phyloP scores from a whole-genome alignment of 2,888 invertebrate genomes.

The Ariolimax columbianus region DNA sequence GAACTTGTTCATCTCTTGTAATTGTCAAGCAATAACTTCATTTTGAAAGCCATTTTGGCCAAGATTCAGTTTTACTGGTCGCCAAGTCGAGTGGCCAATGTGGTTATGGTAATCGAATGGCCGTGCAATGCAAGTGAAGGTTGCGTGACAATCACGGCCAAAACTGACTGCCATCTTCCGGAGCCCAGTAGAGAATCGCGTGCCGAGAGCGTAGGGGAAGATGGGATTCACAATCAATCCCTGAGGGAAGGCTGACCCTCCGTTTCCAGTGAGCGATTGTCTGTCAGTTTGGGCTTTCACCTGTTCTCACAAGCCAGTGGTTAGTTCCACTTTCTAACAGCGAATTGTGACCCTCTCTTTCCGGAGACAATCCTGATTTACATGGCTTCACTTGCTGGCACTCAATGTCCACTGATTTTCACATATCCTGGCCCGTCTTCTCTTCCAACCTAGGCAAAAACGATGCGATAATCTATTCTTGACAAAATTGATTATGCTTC shows the following conservation, averaged over 20 bases:
- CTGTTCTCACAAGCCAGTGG: conserved; percentile 46
- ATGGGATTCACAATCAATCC: conserved; percentile 28
- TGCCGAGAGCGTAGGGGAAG: conserved; percentile 7
- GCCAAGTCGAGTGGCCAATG: conserved; percentile 21
- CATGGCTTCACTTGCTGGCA: conserved; percentile 10
- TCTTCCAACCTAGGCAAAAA: not conserved
- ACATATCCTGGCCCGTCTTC: not conserved
- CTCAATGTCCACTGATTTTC: conserved; percentile 7
- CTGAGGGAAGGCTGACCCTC: conserved; percentile 23
- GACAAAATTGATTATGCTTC: conserved; percentile 18
- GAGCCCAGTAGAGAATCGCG: conserved; percentile 42
- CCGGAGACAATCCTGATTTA: conserved; percentile 35
- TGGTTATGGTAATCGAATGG: conserved; percentile 40
- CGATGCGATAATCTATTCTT: conserved; percentile 10
- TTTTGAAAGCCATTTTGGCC: conserved; percentile 42
- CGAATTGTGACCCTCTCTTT: conserved; percentile 16
- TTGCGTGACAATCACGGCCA: conserved; percentile 41
- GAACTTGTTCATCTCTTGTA: conserved; percentile 28
- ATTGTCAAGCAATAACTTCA: conserved; percentile 55
- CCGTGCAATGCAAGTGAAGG: conserved; percentile 19
- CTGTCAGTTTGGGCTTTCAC: conserved; percentile 49
- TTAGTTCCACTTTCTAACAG: conserved; percentile 36
- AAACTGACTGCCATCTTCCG: conserved; percentile 39
- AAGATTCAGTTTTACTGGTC: not conserved
- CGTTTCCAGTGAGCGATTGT: conserved; percentile 46